These are phyloP conservation scores for Sorex araneus DNA, from an alignment of 2,113 vertebrate genomes.

Conservation along the genomic window DNA sequence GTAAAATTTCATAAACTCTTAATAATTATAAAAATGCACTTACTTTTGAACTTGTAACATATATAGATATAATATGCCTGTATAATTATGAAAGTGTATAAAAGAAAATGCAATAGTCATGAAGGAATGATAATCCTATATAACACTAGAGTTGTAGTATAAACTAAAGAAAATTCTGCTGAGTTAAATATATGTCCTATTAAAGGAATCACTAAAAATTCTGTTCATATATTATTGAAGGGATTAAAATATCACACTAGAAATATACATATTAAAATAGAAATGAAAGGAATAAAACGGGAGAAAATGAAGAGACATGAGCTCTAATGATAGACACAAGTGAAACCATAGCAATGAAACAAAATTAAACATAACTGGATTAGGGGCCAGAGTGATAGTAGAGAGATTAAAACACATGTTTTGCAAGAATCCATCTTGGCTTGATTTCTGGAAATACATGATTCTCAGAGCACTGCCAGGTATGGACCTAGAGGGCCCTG, in stretches of 20 bases:
- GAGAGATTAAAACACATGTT: too few species aligned
- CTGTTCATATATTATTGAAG: not conserved
- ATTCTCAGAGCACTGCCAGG: too few species aligned
- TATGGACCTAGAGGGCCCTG: too few species aligned
- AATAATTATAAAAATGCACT: too few species aligned
- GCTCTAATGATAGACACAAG: not conserved
- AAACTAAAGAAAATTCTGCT: not conserved
- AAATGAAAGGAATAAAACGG: not conserved
- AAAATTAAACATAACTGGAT: not conserved
- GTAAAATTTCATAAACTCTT: not conserved
- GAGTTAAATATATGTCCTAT: not conserved
- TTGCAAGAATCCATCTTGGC: too few species aligned
- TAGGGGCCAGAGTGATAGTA: too few species aligned
- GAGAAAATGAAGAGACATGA: not conserved
- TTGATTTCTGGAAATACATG: too few species aligned
- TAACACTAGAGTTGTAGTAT: not conserved
- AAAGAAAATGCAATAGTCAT: not conserved
- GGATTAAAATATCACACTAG: conserved; percentile 5
- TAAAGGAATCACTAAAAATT: not conserved
- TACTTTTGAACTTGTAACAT: not conserved
- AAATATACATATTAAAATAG: not conserved
- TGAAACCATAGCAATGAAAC: not conserved
- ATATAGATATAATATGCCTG: not conserved
- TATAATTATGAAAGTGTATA: not conserved
- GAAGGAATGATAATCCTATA: not conserved